Percentiles rank a stretch among this genome's conserved stretches.
phyloP scores from a whole-genome alignment of 2,797 vertebrate genomes.

The Apodemus agrarius region DNA sequence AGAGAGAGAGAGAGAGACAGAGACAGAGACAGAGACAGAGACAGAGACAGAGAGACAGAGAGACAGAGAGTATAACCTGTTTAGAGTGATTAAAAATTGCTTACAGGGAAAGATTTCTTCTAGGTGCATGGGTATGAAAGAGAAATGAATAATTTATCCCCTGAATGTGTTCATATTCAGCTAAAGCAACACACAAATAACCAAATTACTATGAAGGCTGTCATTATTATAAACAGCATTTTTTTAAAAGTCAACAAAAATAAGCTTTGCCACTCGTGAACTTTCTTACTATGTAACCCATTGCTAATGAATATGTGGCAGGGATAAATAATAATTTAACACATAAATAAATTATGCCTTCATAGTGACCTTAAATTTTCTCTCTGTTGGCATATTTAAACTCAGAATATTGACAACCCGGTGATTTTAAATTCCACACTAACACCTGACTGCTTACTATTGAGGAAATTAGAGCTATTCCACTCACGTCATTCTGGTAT shows the following conservation, averaged over 20 bases:
- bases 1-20: too few relatives aligned
- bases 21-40: too few relatives aligned
- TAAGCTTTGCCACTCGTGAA: background rate
- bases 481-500: background rate
- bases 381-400: background rate
- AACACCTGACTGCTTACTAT: background rate
- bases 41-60: too few relatives aligned
- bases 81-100: background rate
- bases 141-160: constrained; percentile 40
- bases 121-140: constrained; percentile 14
- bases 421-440: constrained; percentile 23
- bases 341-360: background rate
- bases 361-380: constrained; percentile 7
- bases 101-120: constrained; percentile 11
- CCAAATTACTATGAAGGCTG: background rate
- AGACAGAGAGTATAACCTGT: background rate
- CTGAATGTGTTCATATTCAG: background rate
- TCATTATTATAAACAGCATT: constrained; percentile 12
- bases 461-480: background rate
- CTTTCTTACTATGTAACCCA: constrained; percentile 13
- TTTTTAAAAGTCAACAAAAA: constrained; percentile 28
- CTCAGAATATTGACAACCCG: background rate
- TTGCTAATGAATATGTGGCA: constrained; percentile 42
- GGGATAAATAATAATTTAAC: constrained; percentile 54
- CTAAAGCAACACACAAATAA: constrained; percentile 28